These are phyloP conservation scores for Epistrophella euchroma DNA, from an alignment of 2,888 invertebrate genomes.

Conservation along the genomic window DNA sequence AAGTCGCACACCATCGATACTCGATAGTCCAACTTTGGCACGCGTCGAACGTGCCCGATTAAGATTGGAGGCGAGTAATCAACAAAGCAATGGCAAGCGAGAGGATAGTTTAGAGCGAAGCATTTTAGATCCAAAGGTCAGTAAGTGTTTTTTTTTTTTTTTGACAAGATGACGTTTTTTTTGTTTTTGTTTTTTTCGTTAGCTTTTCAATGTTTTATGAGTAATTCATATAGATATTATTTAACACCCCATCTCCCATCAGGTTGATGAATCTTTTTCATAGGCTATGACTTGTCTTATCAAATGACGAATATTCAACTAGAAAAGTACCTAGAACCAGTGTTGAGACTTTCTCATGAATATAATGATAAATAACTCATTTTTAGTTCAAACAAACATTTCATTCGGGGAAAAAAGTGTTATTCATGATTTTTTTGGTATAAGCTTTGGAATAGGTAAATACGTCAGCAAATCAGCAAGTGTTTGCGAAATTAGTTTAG, in stretches of 20 bases:
- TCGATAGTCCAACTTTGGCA: conserved; percentile 86
- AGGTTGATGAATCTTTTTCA: neutral
- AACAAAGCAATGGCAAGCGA: conserved; percentile 78
- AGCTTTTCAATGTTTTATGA: neutral
- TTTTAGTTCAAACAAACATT: neutral
- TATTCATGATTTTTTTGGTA: conserved; percentile 3
- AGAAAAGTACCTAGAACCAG: neutral
- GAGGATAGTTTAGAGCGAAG: conserved; percentile 83
- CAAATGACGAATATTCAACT: conserved; percentile 8
- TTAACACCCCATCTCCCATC: neutral
- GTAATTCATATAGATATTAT: no score
- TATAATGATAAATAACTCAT: conserved; percentile 11
- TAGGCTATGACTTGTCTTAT: neutral
- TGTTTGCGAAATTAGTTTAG: conserved; percentile 1
- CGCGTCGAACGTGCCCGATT: conserved; percentile 86
- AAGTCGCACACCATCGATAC: conserved; percentile 84
- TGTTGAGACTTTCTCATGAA: conserved; percentile 10
- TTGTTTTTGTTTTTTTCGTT: neutral
- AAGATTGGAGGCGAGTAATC: conserved; percentile 84
- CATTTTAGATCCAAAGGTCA: conserved; percentile 81
- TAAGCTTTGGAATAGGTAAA: neutral
- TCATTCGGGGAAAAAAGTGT: neutral
- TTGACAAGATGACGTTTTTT: neutral
- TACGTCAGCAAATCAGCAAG: conserved; percentile 14
- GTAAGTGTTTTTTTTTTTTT: conserved; percentile 19